Conservation (phyloP, 2,797 vertebrate species). For the Anguilla marmorata region DNA sequence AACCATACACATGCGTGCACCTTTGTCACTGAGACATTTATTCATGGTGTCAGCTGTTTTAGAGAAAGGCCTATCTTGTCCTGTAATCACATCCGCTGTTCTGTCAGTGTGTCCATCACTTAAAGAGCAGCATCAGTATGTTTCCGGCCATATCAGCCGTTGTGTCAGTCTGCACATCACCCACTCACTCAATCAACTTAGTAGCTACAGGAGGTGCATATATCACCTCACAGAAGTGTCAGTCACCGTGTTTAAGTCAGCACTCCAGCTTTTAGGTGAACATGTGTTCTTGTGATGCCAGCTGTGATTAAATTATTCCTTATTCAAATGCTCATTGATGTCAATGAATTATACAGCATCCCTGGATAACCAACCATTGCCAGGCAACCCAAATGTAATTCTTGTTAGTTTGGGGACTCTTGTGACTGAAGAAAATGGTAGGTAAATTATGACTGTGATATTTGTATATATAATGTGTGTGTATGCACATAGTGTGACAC, state of each 20-base stretch:
- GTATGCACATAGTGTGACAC: neutral
- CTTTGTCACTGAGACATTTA: constrained; percentile 9
- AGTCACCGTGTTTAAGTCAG: constrained; percentile 28
- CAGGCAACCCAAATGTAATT: constrained; percentile 70
- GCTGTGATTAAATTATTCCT: neutral
- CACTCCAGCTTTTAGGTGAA: constrained; percentile 44
- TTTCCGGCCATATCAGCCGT: constrained; percentile 8
- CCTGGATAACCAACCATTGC: constrained; percentile 52
- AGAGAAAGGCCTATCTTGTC: constrained; percentile 33
- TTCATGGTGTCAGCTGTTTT: neutral
- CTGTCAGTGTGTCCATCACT: constrained; percentile 34
- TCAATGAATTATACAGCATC: constrained; percentile 43
- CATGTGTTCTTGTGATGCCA: constrained; percentile 41
- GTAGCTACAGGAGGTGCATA: constrained; percentile 1
- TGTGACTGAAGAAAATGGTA: constrained; percentile 63
- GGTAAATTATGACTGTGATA: constrained; percentile 28
- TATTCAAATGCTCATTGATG: constrained; percentile 45
- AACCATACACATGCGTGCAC: neutral
- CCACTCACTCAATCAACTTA: constrained; percentile 23
- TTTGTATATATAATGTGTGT: neutral
- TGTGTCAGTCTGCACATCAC: neutral
- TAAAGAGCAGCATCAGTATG: constrained; percentile 26
- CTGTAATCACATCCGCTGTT: constrained; percentile 44
- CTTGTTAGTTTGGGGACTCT: constrained; percentile 68
- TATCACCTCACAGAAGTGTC: constrained; percentile 1